Evolutionary conservation across 2,888 invertebrate species (phyloP).

Genomic region (Listrodromus nycthemerus): DNA sequence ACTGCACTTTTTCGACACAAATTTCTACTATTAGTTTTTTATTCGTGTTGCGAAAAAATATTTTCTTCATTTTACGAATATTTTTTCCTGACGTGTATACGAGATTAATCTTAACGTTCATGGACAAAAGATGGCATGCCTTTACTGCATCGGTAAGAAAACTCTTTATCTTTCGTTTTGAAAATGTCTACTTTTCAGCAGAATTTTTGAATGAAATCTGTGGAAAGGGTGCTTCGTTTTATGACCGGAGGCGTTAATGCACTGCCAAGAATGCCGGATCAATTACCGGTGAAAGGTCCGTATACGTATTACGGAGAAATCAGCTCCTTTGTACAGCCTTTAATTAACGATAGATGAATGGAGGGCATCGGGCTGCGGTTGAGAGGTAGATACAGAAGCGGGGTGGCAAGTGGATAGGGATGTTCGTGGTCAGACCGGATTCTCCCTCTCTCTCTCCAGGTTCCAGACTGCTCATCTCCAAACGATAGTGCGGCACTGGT

Average conservation of each 20-base stretch:
- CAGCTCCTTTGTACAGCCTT: constrained; percentile 48
- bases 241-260: neutral
- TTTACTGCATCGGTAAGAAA: no score
- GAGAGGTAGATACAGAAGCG: neutral
- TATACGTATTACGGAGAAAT: constrained; percentile 35
- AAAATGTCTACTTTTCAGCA: neutral
- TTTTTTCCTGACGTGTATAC: neutral
- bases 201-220: neutral
- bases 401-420: constrained; percentile 48
- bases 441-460: constrained; percentile 30
- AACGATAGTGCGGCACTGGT: constrained; percentile 34
- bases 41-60: no score
- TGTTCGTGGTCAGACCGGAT: constrained; percentile 55
- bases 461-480: constrained; percentile 46
- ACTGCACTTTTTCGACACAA: no score
- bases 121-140: no score
- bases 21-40: no score
- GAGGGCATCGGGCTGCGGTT: constrained; percentile 33
- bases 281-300: constrained; percentile 1
- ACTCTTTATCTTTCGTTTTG: no score
- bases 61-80: neutral
- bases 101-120: no score
- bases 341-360: constrained; percentile 54
- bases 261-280: neutral
- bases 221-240: neutral